Conservation (phyloP, 2,797 vertebrate species). For the Alca torda region DNA sequence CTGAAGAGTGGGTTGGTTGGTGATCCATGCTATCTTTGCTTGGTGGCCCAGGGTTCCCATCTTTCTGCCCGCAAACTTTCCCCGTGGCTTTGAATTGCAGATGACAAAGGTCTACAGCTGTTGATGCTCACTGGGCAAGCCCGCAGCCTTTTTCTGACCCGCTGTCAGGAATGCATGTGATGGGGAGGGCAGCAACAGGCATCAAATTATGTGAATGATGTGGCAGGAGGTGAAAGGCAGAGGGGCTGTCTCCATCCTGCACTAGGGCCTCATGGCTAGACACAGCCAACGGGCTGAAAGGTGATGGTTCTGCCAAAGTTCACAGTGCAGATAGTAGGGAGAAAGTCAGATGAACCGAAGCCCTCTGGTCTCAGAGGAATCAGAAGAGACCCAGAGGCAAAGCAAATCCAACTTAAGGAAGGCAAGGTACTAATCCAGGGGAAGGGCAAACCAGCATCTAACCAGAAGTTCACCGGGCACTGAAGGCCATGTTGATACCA, state of each 20-base stretch:
- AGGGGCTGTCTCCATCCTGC: not conserved
- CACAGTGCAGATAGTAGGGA: not conserved
- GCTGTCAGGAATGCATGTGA: not conserved
- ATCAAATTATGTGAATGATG: not conserved
- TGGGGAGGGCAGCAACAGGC: not conserved
- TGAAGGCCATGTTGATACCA: not conserved
- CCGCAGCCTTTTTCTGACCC: not conserved
- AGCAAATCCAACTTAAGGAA: not conserved
- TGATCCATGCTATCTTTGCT: not conserved
- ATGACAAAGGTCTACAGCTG: not conserved
- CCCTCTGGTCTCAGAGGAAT: not conserved
- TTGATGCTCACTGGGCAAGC: not conserved
- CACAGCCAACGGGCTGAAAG: accelerated
- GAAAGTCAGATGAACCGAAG: not conserved
- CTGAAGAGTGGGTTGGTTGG: not conserved
- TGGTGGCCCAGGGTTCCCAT: not conserved
- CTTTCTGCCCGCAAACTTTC: not conserved
- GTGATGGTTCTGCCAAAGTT: not conserved
- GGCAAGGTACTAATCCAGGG: not conserved
- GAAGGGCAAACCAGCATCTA: not conserved
- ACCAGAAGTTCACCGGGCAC: not conserved
- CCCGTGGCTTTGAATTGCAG: not conserved
- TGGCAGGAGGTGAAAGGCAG: not conserved
- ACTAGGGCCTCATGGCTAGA: not conserved
- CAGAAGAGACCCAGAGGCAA: not conserved